Conservation (phyloP, 2,113 vertebrate genomes). For the Rhadina sibilatrix region DNA sequence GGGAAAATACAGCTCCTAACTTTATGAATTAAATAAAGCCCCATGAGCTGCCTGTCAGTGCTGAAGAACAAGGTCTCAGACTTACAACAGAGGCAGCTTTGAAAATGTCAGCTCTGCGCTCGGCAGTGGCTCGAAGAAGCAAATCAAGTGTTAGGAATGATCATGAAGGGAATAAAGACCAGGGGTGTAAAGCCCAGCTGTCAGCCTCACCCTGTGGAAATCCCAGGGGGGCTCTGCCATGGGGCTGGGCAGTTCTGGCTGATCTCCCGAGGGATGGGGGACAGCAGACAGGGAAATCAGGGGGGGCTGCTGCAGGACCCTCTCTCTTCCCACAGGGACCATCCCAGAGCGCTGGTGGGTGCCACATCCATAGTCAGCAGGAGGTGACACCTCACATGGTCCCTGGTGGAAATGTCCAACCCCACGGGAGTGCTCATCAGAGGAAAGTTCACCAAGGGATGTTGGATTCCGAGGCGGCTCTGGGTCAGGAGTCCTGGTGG, state of each 20-base stretch:
- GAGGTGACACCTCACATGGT: neutral
- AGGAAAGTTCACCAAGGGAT: neutral
- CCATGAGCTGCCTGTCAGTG: constrained; percentile 9
- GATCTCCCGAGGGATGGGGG: neutral
- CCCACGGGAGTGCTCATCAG: accelerated
- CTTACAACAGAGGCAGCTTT: constrained; percentile 16
- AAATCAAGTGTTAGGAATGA: constrained; percentile 31
- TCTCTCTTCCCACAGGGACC: neutral
- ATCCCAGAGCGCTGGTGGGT: neutral
- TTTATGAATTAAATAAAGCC: constrained; percentile 36
- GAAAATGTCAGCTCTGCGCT: constrained; percentile 50
- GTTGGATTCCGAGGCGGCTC: neutral
- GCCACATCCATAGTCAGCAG: accelerated
- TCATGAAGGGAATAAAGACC: neutral
- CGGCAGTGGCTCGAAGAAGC: neutral
- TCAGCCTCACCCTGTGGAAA: neutral
- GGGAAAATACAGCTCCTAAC: neutral
- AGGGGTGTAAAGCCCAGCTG: neutral
- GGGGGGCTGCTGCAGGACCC: neutral
- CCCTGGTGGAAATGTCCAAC: neutral
- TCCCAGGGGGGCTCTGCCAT: neutral
- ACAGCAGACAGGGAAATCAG: neutral
- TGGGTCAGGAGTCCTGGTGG: neutral
- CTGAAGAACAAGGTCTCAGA: constrained; percentile 19
- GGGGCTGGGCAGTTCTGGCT: neutral